Evolutionary conservation across 2,888 invertebrate genomes (phyloP).

Genomic region (Chironomus tentans): DNA sequence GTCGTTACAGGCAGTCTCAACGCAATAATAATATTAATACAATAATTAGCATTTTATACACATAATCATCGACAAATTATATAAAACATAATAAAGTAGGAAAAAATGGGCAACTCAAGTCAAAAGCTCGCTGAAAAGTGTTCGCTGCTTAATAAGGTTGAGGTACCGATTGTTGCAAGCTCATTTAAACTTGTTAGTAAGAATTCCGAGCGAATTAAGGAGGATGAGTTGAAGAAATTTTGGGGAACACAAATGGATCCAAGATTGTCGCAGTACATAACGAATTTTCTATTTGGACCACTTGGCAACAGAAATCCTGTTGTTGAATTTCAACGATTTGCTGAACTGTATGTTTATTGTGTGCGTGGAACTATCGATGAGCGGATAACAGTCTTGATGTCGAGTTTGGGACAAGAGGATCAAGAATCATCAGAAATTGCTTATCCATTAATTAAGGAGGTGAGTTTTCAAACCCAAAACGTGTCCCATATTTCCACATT

Average conservation of each 20-base stretch:
- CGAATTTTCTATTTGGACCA: constrained; percentile 57
- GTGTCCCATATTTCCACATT: no score
- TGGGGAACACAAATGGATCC: constrained; percentile 63
- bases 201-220: constrained; percentile 54
- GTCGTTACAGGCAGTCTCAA: constrained; percentile 35
- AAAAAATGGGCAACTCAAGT: constrained; percentile 53
- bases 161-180: constrained; percentile 52
- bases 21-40: constrained; percentile 30
- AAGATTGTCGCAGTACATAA: constrained; percentile 55
- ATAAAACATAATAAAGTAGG: no score
- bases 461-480: constrained; percentile 37
- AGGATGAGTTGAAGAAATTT: constrained; percentile 61
- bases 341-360: constrained; percentile 59
- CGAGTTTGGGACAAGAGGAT: constrained; percentile 49
- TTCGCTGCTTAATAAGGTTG: constrained; percentile 53
- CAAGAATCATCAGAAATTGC: constrained; percentile 48
- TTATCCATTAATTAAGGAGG: constrained; percentile 55
- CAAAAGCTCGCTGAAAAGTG: constrained; percentile 57
- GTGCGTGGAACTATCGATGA: constrained; percentile 60
- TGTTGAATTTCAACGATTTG: constrained; percentile 55
- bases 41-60: neutral
- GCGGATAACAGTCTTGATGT: constrained; percentile 48
- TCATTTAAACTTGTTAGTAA: constrained; percentile 55
- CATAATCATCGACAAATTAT: neutral
- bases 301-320: constrained; percentile 45